phyloP scores from a whole-genome alignment of 2,797 vertebrate genomes.

The Pantherophis alleghaniensis region DNA sequence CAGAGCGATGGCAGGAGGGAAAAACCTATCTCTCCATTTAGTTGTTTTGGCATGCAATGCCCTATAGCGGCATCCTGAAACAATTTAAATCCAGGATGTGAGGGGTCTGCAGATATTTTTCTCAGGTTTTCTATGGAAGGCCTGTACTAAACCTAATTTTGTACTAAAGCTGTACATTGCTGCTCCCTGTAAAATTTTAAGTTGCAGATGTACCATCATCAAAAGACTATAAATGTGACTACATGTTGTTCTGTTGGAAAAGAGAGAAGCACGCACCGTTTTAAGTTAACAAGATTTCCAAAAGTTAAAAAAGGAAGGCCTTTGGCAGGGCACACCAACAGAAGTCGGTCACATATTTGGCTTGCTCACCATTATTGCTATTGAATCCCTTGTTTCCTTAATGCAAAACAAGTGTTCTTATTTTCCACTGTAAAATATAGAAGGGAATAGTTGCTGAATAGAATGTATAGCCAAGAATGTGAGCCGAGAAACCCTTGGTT shows the following conservation, averaged over 20 bases:
- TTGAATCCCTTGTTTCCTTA: slow-evolving; percentile 20
- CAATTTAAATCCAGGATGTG: not conserved
- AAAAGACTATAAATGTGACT: not conserved
- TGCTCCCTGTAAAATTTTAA: not conserved
- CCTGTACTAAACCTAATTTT: not conserved
- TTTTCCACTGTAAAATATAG: slow-evolving; percentile 21
- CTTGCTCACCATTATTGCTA: not conserved
- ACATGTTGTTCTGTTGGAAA: not conserved
- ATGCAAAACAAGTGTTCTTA: slow-evolving; percentile 34
- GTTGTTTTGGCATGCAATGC: not conserved
- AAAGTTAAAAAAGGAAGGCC: not conserved
- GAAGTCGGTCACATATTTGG: slow-evolving; percentile 25
- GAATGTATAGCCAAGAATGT: not conserved
- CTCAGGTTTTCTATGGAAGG: not conserved
- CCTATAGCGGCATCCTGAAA: not conserved
- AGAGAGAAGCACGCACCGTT: not conserved
- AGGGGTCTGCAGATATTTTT: not conserved
- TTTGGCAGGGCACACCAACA: slow-evolving; percentile 9
- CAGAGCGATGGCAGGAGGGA: not conserved
- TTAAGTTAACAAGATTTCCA: slow-evolving; percentile 10
- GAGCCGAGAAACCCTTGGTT: not conserved
- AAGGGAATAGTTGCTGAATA: not conserved
- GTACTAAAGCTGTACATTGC: not conserved
- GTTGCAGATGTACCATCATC: not conserved
- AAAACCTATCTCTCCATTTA: not conserved